These are phyloP conservation scores for Samia ricini DNA, from an alignment of 1,140 invertebrate genomes.

Conservation along the genomic window DNA sequence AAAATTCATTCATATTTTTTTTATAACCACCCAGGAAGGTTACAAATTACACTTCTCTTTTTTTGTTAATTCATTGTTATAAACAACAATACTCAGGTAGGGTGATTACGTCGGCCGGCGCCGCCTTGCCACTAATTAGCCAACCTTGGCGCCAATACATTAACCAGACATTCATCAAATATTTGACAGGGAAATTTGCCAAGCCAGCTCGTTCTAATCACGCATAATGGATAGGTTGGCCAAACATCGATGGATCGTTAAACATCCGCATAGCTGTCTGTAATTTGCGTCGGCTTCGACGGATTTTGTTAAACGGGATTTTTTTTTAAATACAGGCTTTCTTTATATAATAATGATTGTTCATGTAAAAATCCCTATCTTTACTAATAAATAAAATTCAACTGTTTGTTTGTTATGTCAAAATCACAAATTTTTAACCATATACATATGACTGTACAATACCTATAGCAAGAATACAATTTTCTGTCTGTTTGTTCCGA, in stretches of 20 bases:
- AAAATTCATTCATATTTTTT: conserved; percentile 25
- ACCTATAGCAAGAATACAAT: too few species aligned
- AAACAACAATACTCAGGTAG: conserved; percentile 26
- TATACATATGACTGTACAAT: too few species aligned
- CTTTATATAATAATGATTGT: too few species aligned
- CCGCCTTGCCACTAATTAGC: conserved; percentile 17
- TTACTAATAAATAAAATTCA: too few species aligned
- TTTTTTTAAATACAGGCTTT: too few species aligned
- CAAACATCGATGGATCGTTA: conserved; percentile 23
- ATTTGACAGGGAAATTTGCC: conserved; percentile 39
- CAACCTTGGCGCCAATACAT: conserved; percentile 31
- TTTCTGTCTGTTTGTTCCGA: too few species aligned
- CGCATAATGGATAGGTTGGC: conserved; percentile 35
- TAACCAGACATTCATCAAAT: conserved; percentile 34
- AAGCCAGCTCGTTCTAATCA: conserved; percentile 32
- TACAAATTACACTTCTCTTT: conserved; percentile 6
- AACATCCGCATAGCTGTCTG: conserved; percentile 14
- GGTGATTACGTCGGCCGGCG: conserved; percentile 16
- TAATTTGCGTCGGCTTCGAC: conserved; percentile 16
- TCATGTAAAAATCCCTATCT: too few species aligned
- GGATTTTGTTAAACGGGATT: background rate
- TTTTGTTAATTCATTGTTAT: conserved; percentile 14
- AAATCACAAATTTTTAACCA: too few species aligned
- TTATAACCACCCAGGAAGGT: conserved; percentile 32
- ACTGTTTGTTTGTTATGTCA: too few species aligned